A percentile compares a stretch with the other conserved stretches of the same genome.
Evolutionary conservation across 2,797 vertebrate species (phyloP).

Genomic region (Lutjanus argentimaculatus): DNA sequence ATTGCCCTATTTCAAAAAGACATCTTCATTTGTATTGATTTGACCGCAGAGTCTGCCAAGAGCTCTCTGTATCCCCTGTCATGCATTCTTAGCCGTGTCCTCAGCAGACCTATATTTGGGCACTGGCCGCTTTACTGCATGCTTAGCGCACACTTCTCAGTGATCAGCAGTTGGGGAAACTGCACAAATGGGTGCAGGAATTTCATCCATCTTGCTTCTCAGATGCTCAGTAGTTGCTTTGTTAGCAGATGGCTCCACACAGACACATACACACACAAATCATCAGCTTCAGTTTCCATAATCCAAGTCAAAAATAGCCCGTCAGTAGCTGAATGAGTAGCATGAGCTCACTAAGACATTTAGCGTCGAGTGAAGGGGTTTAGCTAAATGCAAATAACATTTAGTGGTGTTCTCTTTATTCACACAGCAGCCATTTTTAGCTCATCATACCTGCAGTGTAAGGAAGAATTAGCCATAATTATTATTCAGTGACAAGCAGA

Average conservation of each 20-base stretch:
- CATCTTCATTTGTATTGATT: constrained; percentile 79
- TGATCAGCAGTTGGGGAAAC: constrained; percentile 36
- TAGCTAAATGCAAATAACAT: neutral
- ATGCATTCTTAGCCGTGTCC: constrained; percentile 44
- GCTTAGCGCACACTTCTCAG: constrained; percentile 27
- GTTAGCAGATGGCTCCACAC: constrained; percentile 33
- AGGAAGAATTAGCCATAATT: neutral
- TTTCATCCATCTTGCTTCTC: constrained; percentile 13
- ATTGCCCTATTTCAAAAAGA: constrained; percentile 65
- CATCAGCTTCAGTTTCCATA: constrained; percentile 23
- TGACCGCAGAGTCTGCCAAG: constrained; percentile 40
- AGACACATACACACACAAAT: constrained; percentile 5
- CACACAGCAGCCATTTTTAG: neutral
- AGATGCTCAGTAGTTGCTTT: constrained; percentile 24
- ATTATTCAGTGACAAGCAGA: constrained; percentile 10
- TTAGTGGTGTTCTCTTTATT: neutral
- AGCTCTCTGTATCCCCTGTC: constrained; percentile 41
- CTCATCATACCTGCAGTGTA: neutral
- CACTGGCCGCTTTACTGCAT: constrained; percentile 19
- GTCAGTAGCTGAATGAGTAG: constrained; percentile 13
- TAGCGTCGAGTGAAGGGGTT: constrained; percentile 1
- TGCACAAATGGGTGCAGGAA: constrained; percentile 18
- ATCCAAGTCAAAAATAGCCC: constrained; percentile 34
- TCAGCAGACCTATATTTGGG: constrained; percentile 42
- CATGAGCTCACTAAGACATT: constrained; percentile 4